Conservation (phyloP, 2,797 vertebrate genomes). For the Macrochelys suwanniensis region DNA sequence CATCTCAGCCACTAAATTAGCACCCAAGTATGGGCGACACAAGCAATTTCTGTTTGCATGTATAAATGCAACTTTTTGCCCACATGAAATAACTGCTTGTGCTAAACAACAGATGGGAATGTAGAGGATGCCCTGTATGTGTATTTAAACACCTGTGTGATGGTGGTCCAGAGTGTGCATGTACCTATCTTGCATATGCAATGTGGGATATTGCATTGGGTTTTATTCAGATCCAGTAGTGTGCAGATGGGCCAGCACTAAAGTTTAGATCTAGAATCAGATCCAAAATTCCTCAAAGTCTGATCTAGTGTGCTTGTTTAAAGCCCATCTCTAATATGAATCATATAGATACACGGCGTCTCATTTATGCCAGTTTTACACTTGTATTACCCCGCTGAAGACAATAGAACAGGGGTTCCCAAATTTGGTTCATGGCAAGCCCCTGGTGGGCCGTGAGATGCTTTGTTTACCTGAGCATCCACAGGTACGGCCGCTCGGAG, state of each 20-base stretch:
- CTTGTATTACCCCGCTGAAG: neutral
- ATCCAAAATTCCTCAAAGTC: constrained; percentile 78
- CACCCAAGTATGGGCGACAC: neutral
- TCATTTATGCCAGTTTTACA: constrained; percentile 55
- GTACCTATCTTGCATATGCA: neutral
- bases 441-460: too few relatives aligned
- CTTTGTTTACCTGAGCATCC: too few relatives aligned
- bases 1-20: neutral
- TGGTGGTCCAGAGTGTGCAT: neutral
- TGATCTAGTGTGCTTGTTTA: constrained; percentile 70
- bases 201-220: neutral
- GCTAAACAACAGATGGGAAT: neutral
- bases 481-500: too few relatives aligned
- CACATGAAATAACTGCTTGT: neutral
- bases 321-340: constrained; percentile 55
- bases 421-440: too few relatives aligned
- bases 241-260: constrained; percentile 58
- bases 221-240: constrained; percentile 50
- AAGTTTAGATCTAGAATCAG: constrained; percentile 69
- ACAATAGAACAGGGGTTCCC: neutral
- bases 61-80: neutral
- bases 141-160: neutral
- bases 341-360: constrained; percentile 48
- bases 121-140: neutral
- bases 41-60: neutral